Percentiles rank a stretch among this genome's conserved stretches.
These are phyloP conservation scores for Yoshiicerus persimilis DNA, from an alignment of 1,140 invertebrate genomes.

Conservation along the genomic window DNA sequence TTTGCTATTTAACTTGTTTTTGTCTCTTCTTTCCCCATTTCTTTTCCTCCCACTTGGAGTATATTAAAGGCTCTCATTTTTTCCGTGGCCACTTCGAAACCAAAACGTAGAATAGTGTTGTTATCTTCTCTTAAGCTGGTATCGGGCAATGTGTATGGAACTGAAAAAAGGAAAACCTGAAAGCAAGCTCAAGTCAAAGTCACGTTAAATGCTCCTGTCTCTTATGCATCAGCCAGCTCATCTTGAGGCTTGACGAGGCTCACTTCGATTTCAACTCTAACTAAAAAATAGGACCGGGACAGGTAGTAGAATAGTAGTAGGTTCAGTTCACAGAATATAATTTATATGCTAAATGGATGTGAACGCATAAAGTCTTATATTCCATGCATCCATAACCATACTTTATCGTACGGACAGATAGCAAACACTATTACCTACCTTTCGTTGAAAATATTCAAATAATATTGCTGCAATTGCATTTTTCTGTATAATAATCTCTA, in stretches of 20 bases:
- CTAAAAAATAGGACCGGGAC: background rate
- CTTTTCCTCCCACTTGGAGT: background rate
- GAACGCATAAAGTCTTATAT: background rate
- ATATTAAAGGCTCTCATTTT: background rate
- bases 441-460: background rate
- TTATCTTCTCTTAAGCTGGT: no score
- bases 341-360: background rate
- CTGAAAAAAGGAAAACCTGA: background rate
- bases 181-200: background rate
- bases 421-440: background rate
- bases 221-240: background rate
- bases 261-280: background rate
- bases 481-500: no score
- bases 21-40: conserved; percentile 3
- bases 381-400: background rate
- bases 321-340: background rate
- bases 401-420: background rate
- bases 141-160: background rate
- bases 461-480: background rate
- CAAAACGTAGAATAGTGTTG: no score
- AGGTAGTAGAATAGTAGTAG: background rate
- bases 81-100: background rate
- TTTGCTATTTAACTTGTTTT: background rate
- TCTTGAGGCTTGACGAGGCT: background rate
- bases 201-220: background rate